These are phyloP conservation scores for Saccopteryx bilineata DNA, from an alignment of 2,113 vertebrate species.

Conservation along the genomic window DNA sequence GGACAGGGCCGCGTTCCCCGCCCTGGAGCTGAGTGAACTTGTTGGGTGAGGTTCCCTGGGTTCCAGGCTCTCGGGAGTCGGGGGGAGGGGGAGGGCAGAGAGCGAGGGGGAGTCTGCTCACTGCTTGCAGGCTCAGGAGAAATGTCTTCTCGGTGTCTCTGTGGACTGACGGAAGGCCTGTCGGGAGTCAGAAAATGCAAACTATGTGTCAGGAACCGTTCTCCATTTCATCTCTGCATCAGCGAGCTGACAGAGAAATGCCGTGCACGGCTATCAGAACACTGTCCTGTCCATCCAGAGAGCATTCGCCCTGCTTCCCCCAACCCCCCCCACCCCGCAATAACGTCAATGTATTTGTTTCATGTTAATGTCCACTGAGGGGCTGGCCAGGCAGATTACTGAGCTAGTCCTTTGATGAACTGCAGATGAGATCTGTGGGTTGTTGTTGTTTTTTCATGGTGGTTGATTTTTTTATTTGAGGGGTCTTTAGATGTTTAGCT, in stretches of 20 bases:
- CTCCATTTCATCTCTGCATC: background rate
- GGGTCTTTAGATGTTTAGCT: background rate
- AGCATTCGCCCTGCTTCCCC: background rate
- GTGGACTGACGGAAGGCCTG: background rate
- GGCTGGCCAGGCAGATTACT: background rate
- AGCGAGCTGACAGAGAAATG: background rate
- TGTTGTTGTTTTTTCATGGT: background rate
- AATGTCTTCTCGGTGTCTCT: slow-evolving; percentile 1
- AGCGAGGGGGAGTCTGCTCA: background rate
- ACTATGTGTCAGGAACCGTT: background rate
- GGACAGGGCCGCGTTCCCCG: accelerated
- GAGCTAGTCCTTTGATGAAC: background rate
- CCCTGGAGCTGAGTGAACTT: accelerated
- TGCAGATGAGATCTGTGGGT: background rate
- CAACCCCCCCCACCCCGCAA: background rate
- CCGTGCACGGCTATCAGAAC: background rate
- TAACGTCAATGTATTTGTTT: background rate
- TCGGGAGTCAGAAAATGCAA: slow-evolving; percentile 49
- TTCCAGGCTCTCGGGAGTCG: background rate
- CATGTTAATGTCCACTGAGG: background rate
- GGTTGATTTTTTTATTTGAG: background rate
- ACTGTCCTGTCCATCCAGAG: background rate
- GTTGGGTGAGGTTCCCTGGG: accelerated
- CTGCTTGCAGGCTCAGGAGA: slow-evolving; percentile 33
- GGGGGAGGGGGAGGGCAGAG: background rate